A percentile compares a stretch with the other conserved stretches of the same genome.
Evolutionary conservation across 2,888 invertebrate genomes (phyloP).

Genomic region (Xanthorhoe spadicearia): DNA sequence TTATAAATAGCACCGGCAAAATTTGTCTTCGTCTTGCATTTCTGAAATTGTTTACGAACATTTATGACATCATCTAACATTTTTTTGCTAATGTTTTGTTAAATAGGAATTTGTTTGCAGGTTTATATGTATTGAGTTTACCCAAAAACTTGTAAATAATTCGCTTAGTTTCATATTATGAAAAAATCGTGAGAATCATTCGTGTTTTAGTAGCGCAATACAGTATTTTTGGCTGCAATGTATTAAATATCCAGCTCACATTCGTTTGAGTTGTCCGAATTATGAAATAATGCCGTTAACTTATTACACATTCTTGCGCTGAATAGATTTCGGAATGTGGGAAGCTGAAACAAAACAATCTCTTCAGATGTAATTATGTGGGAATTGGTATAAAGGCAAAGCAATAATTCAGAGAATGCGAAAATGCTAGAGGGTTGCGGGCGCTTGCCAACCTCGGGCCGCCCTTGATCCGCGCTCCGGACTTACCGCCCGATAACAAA

Average conservation of each 20-base stretch:
- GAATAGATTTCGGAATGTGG: conserved; percentile 34
- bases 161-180: conserved; percentile 31
- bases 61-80: background rate
- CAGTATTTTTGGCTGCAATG: conserved; percentile 16
- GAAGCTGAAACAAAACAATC: conserved; percentile 41
- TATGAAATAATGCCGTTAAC: conserved; percentile 23
- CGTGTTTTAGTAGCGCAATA: conserved; percentile 27
- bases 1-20: conserved; percentile 20
- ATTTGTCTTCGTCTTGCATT: background rate
- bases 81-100: background rate
- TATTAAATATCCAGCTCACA: conserved; percentile 18
- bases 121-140: background rate
- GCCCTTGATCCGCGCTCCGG: conserved; percentile 72
- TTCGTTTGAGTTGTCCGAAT: conserved; percentile 17
- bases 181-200: conserved; percentile 36
- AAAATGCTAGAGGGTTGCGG: conserved; percentile 49
- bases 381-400: conserved; percentile 49
- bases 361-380: conserved; percentile 42
- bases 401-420: conserved; percentile 57
- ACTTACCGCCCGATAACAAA: conserved; percentile 50
- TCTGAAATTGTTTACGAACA: background rate
- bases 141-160: conserved; percentile 17
- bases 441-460: conserved; percentile 51
- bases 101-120: background rate
- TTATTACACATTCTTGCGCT: conserved; percentile 29